These are phyloP conservation scores for Conchocele bisecta DNA, from an alignment of 2,888 invertebrate species.

Conservation along the genomic window DNA sequence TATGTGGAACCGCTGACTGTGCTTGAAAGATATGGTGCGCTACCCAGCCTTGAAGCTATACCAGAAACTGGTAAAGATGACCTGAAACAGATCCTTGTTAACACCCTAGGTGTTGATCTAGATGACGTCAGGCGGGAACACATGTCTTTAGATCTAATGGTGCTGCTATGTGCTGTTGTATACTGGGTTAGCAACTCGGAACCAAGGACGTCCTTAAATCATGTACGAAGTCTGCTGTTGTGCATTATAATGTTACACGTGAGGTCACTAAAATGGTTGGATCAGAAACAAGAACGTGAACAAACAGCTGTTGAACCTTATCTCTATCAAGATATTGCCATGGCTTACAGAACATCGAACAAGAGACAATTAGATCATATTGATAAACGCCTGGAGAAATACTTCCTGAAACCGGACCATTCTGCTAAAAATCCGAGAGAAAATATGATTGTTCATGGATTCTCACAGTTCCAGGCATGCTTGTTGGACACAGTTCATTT, in stretches of 20 bases:
- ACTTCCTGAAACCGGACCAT: conserved; percentile 55
- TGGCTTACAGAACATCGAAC: conserved; percentile 11
- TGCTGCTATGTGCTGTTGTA: conserved; percentile 48
- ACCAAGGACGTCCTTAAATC: conserved; percentile 62
- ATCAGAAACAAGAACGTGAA: conserved; percentile 24
- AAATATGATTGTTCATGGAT: conserved; percentile 70
- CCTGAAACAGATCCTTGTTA: conserved; percentile 17
- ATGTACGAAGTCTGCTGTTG: conserved; percentile 58
- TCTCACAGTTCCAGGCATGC: conserved; percentile 80
- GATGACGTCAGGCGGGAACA: too few species aligned
- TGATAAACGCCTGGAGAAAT: conserved; percentile 48
- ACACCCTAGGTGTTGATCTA: conserved; percentile 18
- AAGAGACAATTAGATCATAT: conserved; percentile 31
- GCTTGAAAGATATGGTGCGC: conserved; percentile 4
- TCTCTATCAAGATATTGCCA: conserved; percentile 29
- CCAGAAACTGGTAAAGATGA: conserved; percentile 8
- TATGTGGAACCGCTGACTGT: conserved; percentile 50
- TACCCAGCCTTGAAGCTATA: conserved; percentile 55
- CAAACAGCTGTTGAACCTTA: conserved; percentile 20
- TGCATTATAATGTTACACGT: conserved; percentile 51
- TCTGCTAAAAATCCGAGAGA: conserved; percentile 53
- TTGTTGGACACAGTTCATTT: conserved; percentile 70
- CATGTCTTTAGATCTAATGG: too few species aligned
- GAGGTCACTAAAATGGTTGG: conserved; percentile 39
- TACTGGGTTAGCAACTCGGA: conserved; percentile 68